Conservation (phyloP, 2,797 vertebrate genomes). For the Acipenser ruthenus region DNA sequence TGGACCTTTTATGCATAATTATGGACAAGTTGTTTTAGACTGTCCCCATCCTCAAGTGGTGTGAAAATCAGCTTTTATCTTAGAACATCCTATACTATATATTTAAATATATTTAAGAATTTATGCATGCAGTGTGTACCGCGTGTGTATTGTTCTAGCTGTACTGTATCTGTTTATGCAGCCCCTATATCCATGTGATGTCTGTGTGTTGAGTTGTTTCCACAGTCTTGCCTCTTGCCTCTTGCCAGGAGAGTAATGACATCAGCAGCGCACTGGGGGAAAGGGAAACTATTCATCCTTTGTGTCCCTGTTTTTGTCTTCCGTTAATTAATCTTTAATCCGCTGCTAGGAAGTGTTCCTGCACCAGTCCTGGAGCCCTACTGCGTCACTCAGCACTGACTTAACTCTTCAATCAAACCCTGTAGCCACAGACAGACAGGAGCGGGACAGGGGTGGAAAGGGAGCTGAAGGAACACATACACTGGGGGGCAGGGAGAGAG, state of each 20-base stretch:
- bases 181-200: too few relatives aligned
- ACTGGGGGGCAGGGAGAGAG: neutral
- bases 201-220: too few relatives aligned
- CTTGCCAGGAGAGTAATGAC: neutral
- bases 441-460: too few relatives aligned
- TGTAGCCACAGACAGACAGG: neutral
- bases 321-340: conserved; percentile 8
- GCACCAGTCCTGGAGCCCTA: neutral
- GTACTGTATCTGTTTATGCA: too few relatives aligned
- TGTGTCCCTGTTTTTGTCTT: neutral
- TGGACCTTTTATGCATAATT: too few relatives aligned
- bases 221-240: neutral
- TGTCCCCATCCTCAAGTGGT: too few relatives aligned
- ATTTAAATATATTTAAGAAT: too few relatives aligned
- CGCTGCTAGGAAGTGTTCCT: neutral
- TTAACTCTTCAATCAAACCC: conserved; percentile 2
- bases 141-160: too few relatives aligned
- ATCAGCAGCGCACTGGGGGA: neutral
- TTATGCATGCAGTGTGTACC: too few relatives aligned
- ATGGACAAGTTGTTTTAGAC: too few relatives aligned
- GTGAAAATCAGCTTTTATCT: too few relatives aligned
- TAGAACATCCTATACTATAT: too few relatives aligned
- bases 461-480: neutral
- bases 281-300: conserved; percentile 11
- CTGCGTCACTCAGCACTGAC: neutral